Percentiles rank a stretch among this genome's conserved stretches.
phyloP scores from a whole-genome alignment of 2,113 vertebrate species.

The western clawed frog (Xenopus tropicalis) region UCB_Xtro_10.0 CM004447.2:52428001-52428500 shows the following conservation, averaged over 20 bases:
- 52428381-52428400: neutral
- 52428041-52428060: slow-evolving; percentile 88
- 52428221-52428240: slow-evolving; percentile 50
- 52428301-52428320: neutral
- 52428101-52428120: slow-evolving; percentile 82
- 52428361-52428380: neutral
- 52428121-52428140: slow-evolving; percentile 89
- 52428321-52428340: neutral
- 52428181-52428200: slow-evolving; percentile 90
- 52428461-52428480: neutral
- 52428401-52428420: neutral
- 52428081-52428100: slow-evolving; percentile 75
- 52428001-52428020: slow-evolving; percentile 80
- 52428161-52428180: slow-evolving; percentile 91
- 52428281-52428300: neutral
- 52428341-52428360: too few species aligned
- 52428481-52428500: neutral
- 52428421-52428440: neutral
- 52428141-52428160: slow-evolving; percentile 94
- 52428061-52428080: slow-evolving; percentile 87
- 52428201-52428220: slow-evolving; percentile 21
- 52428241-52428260: slow-evolving; percentile 48
- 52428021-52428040: slow-evolving; percentile 79
- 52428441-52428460: neutral
- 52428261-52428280: slow-evolving; percentile 35